These are phyloP conservation scores for Marasmarcha lunaedactyla DNA, from an alignment of 2,888 invertebrate species.

Conservation along the genomic window DNA sequence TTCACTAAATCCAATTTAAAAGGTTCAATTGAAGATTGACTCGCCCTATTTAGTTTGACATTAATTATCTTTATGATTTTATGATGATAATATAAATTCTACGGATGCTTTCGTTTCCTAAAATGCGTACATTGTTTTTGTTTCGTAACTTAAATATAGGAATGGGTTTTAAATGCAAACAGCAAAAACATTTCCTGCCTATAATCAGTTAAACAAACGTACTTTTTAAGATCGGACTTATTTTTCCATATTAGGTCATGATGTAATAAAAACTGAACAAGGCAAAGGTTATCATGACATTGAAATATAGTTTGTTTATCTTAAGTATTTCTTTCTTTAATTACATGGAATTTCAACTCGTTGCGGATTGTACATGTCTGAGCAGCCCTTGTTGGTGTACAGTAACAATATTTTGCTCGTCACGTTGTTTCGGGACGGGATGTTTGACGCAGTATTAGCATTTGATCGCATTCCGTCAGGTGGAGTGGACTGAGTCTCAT, in stretches of 20 bases:
- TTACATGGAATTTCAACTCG: no score
- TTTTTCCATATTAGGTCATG: conserved; percentile 7
- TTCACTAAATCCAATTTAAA: conserved; percentile 40
- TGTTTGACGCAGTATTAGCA: no score
- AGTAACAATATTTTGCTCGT: no score
- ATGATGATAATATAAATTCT: neutral
- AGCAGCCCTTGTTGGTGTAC: neutral
- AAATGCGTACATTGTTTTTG: no score
- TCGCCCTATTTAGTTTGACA: conserved; percentile 32
- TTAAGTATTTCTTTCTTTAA: neutral
- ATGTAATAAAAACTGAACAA: conserved; percentile 5
- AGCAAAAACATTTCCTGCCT: no score
- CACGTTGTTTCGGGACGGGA: no score
- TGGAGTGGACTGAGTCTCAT: conserved; percentile 26
- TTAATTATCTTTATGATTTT: neutral
- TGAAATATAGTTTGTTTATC: neutral
- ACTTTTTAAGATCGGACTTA: no score
- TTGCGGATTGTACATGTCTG: neutral
- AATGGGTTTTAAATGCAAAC: no score
- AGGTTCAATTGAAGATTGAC: conserved; percentile 60
- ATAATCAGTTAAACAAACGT: no score
- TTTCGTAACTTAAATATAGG: no score
- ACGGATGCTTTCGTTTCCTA: conserved; percentile 27
- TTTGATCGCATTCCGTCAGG: conserved; percentile 23
- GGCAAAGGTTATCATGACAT: conserved; percentile 8